Evolutionary conservation across 2,888 invertebrate species (phyloP).

Genomic region (Macrosoma leucophasiata): DNA sequence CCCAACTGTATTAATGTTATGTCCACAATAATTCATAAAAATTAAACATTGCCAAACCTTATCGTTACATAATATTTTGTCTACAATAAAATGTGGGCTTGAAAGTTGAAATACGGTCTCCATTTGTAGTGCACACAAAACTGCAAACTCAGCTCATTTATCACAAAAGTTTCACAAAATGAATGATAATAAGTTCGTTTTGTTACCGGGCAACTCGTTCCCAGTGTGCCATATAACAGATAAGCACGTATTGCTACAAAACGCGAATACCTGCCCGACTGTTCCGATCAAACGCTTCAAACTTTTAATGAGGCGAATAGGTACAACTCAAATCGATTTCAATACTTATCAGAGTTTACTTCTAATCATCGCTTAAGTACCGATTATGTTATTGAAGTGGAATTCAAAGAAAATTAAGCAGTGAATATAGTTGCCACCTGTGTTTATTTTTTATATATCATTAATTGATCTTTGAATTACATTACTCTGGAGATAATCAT

Average conservation of each 20-base stretch:
- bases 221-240: conserved; percentile 10
- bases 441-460: too few species aligned
- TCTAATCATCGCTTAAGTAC: conserved; percentile 13
- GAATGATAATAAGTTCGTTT: conserved; percentile 56
- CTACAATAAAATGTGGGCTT: too few species aligned
- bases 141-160: conserved; percentile 51
- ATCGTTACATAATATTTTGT: too few species aligned
- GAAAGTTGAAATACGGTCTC: conserved; percentile 36
- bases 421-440: too few species aligned
- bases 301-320: conserved; percentile 47
- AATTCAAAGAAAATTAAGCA: too few species aligned
- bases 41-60: too few species aligned
- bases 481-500: too few species aligned
- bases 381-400: conserved; percentile 15
- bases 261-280: conserved; percentile 18
- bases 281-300: conserved; percentile 26
- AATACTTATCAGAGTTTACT: conserved; percentile 21
- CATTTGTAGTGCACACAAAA: conserved; percentile 46
- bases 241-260: conserved; percentile 14
- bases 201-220: conserved; percentile 26
- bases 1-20: too few species aligned
- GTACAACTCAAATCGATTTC: conserved; percentile 31
- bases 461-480: too few species aligned
- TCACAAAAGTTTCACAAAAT: conserved; percentile 53
- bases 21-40: too few species aligned